phyloP scores from a whole-genome alignment of 37 sponge, comb jelly and placozoan genomes.

The Beroe ovata region DNA sequence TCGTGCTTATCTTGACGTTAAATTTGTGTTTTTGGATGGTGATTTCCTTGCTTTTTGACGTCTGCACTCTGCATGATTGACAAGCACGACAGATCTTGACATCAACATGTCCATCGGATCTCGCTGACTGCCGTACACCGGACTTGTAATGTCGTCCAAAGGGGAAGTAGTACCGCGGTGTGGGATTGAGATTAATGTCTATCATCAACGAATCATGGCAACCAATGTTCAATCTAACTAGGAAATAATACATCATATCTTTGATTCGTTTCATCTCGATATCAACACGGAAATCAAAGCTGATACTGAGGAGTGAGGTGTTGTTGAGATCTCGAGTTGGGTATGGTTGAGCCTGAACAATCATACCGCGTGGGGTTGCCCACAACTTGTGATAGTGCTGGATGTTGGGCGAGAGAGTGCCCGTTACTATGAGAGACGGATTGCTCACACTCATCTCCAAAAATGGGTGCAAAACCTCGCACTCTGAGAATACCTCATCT shows the following conservation, averaged over 20 bases:
- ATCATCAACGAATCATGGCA: slow-evolving; percentile 16
- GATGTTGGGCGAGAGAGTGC: slow-evolving; percentile 14
- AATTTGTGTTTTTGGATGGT: background rate
- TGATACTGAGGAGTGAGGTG: slow-evolving; percentile 1
- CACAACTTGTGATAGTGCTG: slow-evolving; percentile 32
- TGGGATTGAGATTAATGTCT: background rate
- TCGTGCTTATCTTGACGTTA: background rate
- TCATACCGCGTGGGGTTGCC: slow-evolving; percentile 28
- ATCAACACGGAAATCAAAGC: background rate
- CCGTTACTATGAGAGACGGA: slow-evolving; percentile 16
- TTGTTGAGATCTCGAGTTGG: background rate
- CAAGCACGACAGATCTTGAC: background rate
- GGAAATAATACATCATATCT: slow-evolving; percentile 18
- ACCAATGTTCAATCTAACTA: slow-evolving; percentile 1
- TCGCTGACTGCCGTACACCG: background rate
- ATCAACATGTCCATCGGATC: background rate
- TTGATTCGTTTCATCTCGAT: background rate
- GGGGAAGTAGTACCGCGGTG: slow-evolving; percentile 1
- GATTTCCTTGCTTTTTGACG: background rate
- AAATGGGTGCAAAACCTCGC: slow-evolving; percentile 14
- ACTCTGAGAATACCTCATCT: slow-evolving; percentile 46
- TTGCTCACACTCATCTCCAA: slow-evolving; percentile 3
- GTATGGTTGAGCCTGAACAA: slow-evolving; percentile 1
- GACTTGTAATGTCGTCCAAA: background rate
- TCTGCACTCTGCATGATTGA: slow-evolving; percentile 13